Evolutionary conservation across 2,797 vertebrate species (phyloP).

Genomic region (Brachyalestes nurse): DNA sequence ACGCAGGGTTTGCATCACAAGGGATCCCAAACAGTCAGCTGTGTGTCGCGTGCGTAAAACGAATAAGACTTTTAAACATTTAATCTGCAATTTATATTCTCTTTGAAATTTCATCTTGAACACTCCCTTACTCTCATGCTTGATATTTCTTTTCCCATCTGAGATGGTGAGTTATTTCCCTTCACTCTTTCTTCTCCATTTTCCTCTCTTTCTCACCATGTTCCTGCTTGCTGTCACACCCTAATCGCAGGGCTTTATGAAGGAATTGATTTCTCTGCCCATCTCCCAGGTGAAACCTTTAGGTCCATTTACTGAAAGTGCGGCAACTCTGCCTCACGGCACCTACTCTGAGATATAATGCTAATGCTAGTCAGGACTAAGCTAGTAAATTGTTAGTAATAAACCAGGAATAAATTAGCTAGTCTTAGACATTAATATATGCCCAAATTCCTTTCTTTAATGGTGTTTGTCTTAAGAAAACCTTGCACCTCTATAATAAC

Average conservation of each 20-base stretch:
- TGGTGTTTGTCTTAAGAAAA: too few relatives aligned
- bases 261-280: conserved; percentile 51
- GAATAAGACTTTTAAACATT: conserved; percentile 15
- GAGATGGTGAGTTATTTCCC: conserved; percentile 34
- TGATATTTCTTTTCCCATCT: conserved; percentile 8
- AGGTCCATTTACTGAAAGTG: neutral
- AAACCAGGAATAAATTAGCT: too few relatives aligned
- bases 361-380: neutral
- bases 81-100: conserved; percentile 27
- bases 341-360: neutral
- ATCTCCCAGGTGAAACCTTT: conserved; percentile 25
- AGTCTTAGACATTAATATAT: too few relatives aligned
- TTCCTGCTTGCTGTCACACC: conserved; percentile 35
- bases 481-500: too few relatives aligned
- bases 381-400: neutral
- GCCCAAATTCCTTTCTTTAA: too few relatives aligned
- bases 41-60: conserved; percentile 7
- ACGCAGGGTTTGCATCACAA: conserved; percentile 26
- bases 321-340: neutral
- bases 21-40: conserved; percentile 22
- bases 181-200: conserved; percentile 33
- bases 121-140: neutral
- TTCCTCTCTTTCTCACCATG: conserved; percentile 8
- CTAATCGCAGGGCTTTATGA: conserved; percentile 46
- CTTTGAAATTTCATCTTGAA: conserved; percentile 3